phyloP scores from a whole-genome alignment of 1,140 invertebrate genomes.

The Scaptomyza graminum region DNA sequence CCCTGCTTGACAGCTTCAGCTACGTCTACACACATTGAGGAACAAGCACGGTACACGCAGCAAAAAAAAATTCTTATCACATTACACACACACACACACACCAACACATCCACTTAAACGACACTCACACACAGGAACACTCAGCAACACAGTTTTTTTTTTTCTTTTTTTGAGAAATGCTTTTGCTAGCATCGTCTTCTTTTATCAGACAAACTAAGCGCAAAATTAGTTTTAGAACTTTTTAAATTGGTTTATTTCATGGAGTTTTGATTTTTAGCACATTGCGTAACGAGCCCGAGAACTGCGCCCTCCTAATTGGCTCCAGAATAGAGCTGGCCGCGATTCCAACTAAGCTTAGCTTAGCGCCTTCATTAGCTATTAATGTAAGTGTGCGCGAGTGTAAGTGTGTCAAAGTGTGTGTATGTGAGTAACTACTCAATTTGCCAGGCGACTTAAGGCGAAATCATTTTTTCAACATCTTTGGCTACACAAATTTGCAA shows the following conservation, averaged over 20 bases:
- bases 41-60: constrained; percentile 19
- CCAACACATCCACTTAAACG: constrained; percentile 22
- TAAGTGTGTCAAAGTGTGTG: constrained; percentile 16
- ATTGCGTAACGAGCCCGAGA: constrained; percentile 78
- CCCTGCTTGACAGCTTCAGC: constrained; percentile 41
- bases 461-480: constrained; percentile 73
- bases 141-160: constrained; percentile 23
- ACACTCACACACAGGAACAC: constrained; percentile 28
- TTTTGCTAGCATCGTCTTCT: constrained; percentile 58
- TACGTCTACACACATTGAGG: constrained; percentile 15
- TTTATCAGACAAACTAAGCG: constrained; percentile 83
- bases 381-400: constrained; percentile 14
- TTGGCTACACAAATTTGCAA: constrained; percentile 75
- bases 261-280: constrained; percentile 83
- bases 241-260: constrained; percentile 83
- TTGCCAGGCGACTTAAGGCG: constrained; percentile 69
- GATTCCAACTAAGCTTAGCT: constrained; percentile 49
- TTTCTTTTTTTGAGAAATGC: constrained; percentile 36
- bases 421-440: constrained; percentile 70
- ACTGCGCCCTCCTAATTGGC: constrained; percentile 72
- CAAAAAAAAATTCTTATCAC: constrained; percentile 44
- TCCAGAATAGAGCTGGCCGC: constrained; percentile 25
- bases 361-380: constrained; percentile 74
- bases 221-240: constrained; percentile 83
- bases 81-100: constrained; percentile 22